phyloP scores from a whole-genome alignment of 2,888 invertebrate species.

The Gerris lacustris region DNA sequence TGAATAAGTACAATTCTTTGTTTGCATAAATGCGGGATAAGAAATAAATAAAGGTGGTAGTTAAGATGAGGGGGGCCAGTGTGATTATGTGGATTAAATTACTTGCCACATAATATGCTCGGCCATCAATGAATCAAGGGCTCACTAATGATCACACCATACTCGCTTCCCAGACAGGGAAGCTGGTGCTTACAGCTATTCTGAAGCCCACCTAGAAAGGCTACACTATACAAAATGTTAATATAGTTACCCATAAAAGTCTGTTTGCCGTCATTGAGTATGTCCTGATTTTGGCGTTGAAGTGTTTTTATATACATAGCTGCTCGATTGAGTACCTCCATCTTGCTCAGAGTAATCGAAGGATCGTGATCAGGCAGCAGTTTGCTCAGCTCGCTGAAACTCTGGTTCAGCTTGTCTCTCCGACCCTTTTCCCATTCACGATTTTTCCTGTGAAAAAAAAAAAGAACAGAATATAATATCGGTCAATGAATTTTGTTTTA shows the following conservation, averaged over 20 bases:
- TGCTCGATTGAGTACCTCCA: constrained; percentile 33
- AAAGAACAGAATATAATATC: background rate
- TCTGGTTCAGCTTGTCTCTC: constrained; percentile 33
- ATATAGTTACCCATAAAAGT: constrained; percentile 9
- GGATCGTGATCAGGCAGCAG: constrained; percentile 36
- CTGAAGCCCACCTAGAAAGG: too few relatives aligned
- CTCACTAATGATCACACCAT: too few relatives aligned
- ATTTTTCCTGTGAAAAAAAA: constrained; percentile 27
- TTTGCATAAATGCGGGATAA: too few relatives aligned
- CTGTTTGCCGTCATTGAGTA: constrained; percentile 25
- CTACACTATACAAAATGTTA: background rate
- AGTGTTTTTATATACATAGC: constrained; percentile 31
- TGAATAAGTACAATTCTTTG: too few relatives aligned
- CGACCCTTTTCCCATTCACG: constrained; percentile 33
- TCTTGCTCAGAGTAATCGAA: constrained; percentile 30
- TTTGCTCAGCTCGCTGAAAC: constrained; percentile 35
- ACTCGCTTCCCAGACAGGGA: too few relatives aligned
- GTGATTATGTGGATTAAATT: too few relatives aligned
- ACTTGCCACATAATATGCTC: too few relatives aligned
- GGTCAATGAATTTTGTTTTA: too few relatives aligned
- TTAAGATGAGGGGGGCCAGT: too few relatives aligned
- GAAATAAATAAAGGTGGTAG: too few relatives aligned
- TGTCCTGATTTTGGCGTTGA: constrained; percentile 30
- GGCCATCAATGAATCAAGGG: too few relatives aligned
- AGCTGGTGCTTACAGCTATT: too few relatives aligned